Evolutionary conservation across 1,140 invertebrate species (phyloP).

Genomic region (Oncopodura yosiiana): DNA sequence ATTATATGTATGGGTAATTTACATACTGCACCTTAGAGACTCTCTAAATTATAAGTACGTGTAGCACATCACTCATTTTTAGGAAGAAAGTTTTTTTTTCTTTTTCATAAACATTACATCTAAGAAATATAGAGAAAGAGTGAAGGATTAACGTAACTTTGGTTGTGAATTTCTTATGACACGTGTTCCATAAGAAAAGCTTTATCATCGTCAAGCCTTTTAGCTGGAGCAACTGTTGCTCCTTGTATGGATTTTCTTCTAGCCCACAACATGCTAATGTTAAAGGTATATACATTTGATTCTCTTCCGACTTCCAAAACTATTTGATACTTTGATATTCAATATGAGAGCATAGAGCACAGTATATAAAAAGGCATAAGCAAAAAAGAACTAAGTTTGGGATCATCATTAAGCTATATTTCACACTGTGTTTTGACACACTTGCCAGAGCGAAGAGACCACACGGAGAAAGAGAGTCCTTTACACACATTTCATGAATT

Average conservation of each 20-base stretch:
- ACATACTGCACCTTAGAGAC: too few relatives aligned
- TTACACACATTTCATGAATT: neutral
- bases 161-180: slow-evolving; percentile 5
- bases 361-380: too few relatives aligned
- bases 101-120: slow-evolving; percentile 6
- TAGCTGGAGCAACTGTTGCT: neutral
- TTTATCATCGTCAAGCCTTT: slow-evolving; percentile 7
- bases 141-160: slow-evolving; percentile 4
- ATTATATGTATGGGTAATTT: too few relatives aligned
- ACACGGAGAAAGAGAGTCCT: neutral
- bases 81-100: too few relatives aligned
- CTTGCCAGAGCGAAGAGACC: neutral
- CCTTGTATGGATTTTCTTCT: neutral
- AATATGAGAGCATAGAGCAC: too few relatives aligned
- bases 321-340: too few relatives aligned
- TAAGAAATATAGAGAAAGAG: neutral
- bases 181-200: slow-evolving; percentile 9
- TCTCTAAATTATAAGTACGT: too few relatives aligned
- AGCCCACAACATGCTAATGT: neutral
- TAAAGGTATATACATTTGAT: too few relatives aligned
- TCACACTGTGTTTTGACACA: slow-evolving; percentile 28
- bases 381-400: slow-evolving; percentile 6
- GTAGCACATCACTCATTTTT: too few relatives aligned
- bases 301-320: too few relatives aligned
- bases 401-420: slow-evolving; percentile 27